Conservation (phyloP, 2,113 vertebrate genomes). For the Anhinga rufa region DNA sequence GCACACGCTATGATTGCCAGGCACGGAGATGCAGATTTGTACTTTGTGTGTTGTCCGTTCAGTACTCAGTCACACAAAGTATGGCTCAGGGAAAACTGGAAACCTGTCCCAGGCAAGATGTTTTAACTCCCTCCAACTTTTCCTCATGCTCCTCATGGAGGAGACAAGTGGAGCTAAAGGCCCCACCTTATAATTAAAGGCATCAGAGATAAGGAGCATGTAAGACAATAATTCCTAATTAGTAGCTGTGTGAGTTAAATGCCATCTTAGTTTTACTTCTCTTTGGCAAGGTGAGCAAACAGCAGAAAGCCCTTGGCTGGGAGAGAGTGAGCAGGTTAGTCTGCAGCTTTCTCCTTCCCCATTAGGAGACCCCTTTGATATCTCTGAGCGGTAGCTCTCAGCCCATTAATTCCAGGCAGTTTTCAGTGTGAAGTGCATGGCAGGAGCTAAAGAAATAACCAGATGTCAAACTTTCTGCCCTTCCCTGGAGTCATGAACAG, state of each 20-base stretch:
- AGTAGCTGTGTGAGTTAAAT: neutral
- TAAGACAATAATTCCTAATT: neutral
- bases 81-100: neutral
- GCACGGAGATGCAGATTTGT: neutral
- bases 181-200: neutral
- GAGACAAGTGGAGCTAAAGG: neutral
- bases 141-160: neutral
- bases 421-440: neutral
- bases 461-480: neutral
- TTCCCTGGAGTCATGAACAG: neutral
- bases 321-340: neutral
- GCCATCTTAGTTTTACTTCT: neutral
- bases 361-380: neutral
- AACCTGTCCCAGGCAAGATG: neutral
- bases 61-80: neutral
- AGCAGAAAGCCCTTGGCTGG: neutral
- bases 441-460: neutral
- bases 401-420: neutral
- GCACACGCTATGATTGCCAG: rapidly evolving
- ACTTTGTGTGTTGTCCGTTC: neutral
- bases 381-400: neutral
- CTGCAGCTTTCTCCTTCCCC: neutral
- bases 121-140: neutral
- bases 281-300: neutral
- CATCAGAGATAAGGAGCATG: neutral